These are phyloP conservation scores for Pandemis cinnamomeana DNA, from an alignment of 2,888 invertebrate species.

Conservation along the genomic window DNA sequence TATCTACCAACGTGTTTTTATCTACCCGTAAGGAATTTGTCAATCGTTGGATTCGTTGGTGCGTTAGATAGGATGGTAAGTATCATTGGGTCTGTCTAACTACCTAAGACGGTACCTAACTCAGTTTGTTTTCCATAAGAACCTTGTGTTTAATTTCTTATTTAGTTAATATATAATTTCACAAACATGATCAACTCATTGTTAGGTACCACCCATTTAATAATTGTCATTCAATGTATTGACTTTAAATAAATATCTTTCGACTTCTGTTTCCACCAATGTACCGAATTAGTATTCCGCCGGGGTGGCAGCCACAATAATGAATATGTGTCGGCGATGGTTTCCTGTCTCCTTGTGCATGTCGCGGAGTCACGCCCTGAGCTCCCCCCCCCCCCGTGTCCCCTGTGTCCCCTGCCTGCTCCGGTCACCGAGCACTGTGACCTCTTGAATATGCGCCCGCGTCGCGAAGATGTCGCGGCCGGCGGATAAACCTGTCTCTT, in stretches of 20 bases:
- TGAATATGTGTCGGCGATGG: conserved; percentile 37
- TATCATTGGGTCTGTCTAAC: not conserved
- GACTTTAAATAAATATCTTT: not conserved
- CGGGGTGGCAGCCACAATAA: conserved; percentile 32
- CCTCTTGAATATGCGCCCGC: conserved; percentile 54
- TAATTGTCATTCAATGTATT: not conserved
- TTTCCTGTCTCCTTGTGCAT: conserved; percentile 38
- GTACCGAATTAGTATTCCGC: conserved; percentile 36
- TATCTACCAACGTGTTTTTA: not conserved
- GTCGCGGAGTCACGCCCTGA: conserved; percentile 36
- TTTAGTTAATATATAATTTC: no score
- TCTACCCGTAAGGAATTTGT: not conserved
- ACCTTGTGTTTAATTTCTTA: no score
- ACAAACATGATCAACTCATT: no score
- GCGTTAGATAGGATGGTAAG: not conserved
- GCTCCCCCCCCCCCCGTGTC: conserved; percentile 39
- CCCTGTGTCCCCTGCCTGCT: conserved; percentile 62
- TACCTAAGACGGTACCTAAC: not conserved
- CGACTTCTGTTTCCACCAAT: conserved; percentile 4
- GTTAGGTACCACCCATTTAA: no score
- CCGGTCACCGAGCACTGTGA: conserved; percentile 80
- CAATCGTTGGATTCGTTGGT: not conserved
- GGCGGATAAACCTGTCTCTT: conserved; percentile 43
- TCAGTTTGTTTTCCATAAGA: no score
- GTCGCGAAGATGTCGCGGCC: conserved; percentile 69